Conservation (phyloP, 2,888 invertebrate genomes). For the Volucella bombylans region DNA sequence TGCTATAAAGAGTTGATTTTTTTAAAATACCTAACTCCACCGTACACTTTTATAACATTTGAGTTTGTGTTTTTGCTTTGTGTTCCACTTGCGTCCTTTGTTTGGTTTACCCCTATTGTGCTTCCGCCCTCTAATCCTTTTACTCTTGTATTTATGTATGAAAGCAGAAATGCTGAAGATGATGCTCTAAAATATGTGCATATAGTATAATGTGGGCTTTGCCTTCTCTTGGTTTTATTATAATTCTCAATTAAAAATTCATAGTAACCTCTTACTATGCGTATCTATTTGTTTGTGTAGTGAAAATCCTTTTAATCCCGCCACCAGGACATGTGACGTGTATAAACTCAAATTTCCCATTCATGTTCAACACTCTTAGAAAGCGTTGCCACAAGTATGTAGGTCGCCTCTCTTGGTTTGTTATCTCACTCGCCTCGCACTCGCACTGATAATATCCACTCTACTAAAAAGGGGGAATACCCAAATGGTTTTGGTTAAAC, state of each 20-base stretch:
- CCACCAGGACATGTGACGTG: slow-evolving; percentile 28
- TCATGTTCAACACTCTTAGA: slow-evolving; percentile 46
- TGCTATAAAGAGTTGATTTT: too few relatives aligned
- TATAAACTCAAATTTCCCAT: slow-evolving; percentile 64
- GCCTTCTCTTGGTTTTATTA: slow-evolving; percentile 38
- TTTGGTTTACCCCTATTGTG: too few relatives aligned
- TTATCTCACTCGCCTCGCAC: too few relatives aligned
- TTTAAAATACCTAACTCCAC: too few relatives aligned
- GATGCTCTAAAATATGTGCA: slow-evolving; percentile 27
- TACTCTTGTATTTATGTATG: too few relatives aligned
- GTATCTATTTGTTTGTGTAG: slow-evolving; percentile 6
- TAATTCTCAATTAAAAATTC: slow-evolving; percentile 52
- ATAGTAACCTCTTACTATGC: slow-evolving; percentile 48
- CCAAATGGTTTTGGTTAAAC: not conserved
- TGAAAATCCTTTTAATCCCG: slow-evolving; percentile 35
- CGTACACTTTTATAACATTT: too few relatives aligned
- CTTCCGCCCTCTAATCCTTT: too few relatives aligned
- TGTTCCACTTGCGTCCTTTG: too few relatives aligned
- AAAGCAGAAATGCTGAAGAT: not conserved
- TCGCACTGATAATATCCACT: too few relatives aligned
- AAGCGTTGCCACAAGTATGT: slow-evolving; percentile 35
- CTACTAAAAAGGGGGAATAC: too few relatives aligned
- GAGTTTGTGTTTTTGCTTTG: too few relatives aligned
- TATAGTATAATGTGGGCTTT: slow-evolving; percentile 44
- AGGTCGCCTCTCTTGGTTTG: too few relatives aligned